Evolutionary conservation across 1,140 invertebrate genomes (phyloP), one percentile per base, ranked within the genome.

Genomic region (Aplysia californica): DNA sequence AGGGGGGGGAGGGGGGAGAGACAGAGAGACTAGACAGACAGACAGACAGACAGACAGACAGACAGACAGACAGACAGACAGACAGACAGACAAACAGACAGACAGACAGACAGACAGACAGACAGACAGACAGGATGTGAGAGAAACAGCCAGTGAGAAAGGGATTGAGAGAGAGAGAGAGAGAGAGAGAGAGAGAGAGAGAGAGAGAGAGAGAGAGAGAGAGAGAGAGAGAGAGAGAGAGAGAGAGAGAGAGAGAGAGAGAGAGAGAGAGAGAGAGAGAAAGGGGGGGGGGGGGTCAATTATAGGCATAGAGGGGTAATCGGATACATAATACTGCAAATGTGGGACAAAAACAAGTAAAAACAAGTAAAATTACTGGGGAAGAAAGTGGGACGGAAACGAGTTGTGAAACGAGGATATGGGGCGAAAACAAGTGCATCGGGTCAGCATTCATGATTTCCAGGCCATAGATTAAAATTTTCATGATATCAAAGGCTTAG

Each of bases 51-150:
- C 10, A 10, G 44, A 50, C 44, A 50, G 10, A n/a, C 10, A 50
- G 29, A 18, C 10, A n/a, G 18, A 29, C 10, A 61, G 10, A 61
- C 6, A 61, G 18, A n/a, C 15, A 61, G 10, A 61, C 6, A 26
- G 18, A n/a, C 15, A 61, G 0, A 21, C 10, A 66, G 23, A 65
- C 26, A 69, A 23, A 68, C 41, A 69, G n/a, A 58, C 36, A 76
- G 4, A 69, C 36, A 55, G 0, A 76, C 36, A 68, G 29, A 69
- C 50, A 76, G 0, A 76, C 39, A 75, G n/a, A 75, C 23, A 75
- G 29, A 75, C 23, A 69, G 1, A 68, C 39, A 68, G n/a, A 69
- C 26, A 66, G 64, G 10, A 33, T 33, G 18, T 10, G 26, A 33
- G 26, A 36, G 64, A 10, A 23, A 29, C 5, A 66, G 26, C 5